Evolutionary conservation across 2,888 invertebrate species (phyloP), one percentile per base, ranked within the genome.

Genomic region (Synanthedon tipuliformis): DNA sequence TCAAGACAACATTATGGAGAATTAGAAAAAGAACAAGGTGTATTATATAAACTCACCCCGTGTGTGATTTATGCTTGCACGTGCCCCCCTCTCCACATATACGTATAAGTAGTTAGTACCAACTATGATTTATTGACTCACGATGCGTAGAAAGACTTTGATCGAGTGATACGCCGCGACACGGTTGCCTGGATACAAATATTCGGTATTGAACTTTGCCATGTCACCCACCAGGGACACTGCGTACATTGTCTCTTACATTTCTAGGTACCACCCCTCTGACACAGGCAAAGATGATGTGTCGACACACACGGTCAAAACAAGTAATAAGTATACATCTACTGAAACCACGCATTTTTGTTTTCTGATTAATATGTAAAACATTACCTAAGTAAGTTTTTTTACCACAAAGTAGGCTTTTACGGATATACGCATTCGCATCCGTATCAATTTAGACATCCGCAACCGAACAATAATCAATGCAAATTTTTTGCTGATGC

Each of bases 161-260:
- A 66, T 67, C 58, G 56, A 54, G 56, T 57, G 45, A 45, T 45
- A 45, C 15, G 45, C 45, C 45, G 45, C 45, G 45, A 58, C 55
- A 13, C 41, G 57, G 76, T 76, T 75, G 76, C 76, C 59, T 61
- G 52, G 76, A 56, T 56, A 75, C 75, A 57, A 48, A 56, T 59
- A 62, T 69, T 58, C 62, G 60, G 60, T 65, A 66, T 67, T 55
- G 65, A 61, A 54, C 58, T 65, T 64, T 64, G 50, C 34, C 40
- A n/a, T 45, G 45, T 45, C 13, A 45, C 45, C 45, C 15, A 7
- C 13, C n/a, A 45, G 45, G 45, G 34, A 13, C 45, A 12, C 45
- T 45, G 23, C 23, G 5, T 23, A 23, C 4, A 23, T 23, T 23
- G 27, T 8, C 1, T 34, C 8, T 1, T 2, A 34, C 27, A 34